phyloP scores from a whole-genome alignment of 2,113 vertebrate species.

The Pipa parva region DNA sequence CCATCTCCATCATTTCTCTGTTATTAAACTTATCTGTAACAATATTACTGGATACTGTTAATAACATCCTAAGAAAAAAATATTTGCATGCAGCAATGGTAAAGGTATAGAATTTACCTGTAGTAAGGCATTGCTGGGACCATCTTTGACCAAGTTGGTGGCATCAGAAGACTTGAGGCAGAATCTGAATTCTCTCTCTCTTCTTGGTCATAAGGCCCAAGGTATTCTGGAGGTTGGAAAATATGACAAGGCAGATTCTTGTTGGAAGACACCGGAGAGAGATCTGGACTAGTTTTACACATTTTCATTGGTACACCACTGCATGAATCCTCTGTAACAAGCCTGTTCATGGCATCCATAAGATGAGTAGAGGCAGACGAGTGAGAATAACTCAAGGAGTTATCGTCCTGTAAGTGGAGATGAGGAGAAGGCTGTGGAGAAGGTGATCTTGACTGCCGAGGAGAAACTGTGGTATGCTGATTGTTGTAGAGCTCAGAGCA shows the following conservation, averaged over 20 bases:
- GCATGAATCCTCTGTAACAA: constrained; percentile 61
- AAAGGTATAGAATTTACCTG: constrained; percentile 70
- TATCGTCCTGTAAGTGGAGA: constrained; percentile 63
- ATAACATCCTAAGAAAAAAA: too few species aligned
- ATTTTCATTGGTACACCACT: constrained; percentile 85
- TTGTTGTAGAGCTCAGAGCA: constrained; percentile 76
- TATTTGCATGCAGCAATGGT: neutral
- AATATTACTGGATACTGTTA: too few species aligned
- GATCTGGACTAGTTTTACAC: constrained; percentile 80
- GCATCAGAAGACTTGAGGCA: constrained; percentile 84
- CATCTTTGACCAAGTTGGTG: constrained; percentile 86
- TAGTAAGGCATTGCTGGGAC: constrained; percentile 80
- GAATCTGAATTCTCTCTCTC: constrained; percentile 72
- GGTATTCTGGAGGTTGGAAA: constrained; percentile 72
- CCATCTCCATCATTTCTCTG: too few species aligned
- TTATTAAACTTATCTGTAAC: too few species aligned
- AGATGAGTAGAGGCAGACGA: constrained; percentile 61
- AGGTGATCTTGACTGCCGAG: constrained; percentile 83
- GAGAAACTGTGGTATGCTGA: constrained; percentile 66
- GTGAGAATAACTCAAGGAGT: constrained; percentile 53
- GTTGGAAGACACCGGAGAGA: constrained; percentile 71
- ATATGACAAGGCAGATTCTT: constrained; percentile 69
- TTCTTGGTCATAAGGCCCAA: constrained; percentile 83
- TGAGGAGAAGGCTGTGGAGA: constrained; percentile 76
- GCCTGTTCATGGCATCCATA: constrained; percentile 77